These are phyloP conservation scores for Enteromius unitaeniatus DNA, from an alignment of 2,797 vertebrate species.

Conservation along the genomic window DNA sequence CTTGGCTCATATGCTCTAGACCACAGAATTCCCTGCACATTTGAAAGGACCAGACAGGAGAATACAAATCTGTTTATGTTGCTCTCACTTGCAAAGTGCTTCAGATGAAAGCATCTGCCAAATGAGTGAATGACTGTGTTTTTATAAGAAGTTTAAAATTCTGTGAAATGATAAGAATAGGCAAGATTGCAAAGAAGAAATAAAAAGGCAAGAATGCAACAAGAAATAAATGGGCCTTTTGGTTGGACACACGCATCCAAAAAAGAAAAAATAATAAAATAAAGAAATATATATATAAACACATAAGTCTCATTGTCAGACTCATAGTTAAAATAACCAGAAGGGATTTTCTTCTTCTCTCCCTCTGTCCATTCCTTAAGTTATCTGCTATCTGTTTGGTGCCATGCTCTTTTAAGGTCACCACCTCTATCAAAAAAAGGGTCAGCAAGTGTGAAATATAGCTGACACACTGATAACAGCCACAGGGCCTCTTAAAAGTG, in stretches of 20 bases:
- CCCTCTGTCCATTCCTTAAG: neutral
- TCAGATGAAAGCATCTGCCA: neutral
- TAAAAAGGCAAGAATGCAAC: neutral
- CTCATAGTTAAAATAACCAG: neutral
- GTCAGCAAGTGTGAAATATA: constrained; percentile 8
- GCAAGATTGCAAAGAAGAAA: neutral
- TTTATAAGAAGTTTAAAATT: neutral
- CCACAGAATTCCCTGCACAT: constrained; percentile 27
- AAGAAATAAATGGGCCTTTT: neutral
- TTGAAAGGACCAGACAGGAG: constrained; percentile 18
- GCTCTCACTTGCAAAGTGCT: neutral
- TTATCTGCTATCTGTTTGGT: neutral
- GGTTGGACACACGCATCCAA: neutral
- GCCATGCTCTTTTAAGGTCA: neutral
- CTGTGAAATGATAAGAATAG: neutral
- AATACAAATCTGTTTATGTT: constrained; percentile 15
- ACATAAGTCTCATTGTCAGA: neutral
- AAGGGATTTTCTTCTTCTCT: neutral
- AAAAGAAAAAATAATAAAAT: too few species aligned
- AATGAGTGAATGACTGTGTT: neutral
- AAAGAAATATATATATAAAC: too few species aligned
- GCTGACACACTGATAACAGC: constrained; percentile 2
- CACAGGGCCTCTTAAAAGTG: constrained; percentile 5
- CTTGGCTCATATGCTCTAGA: constrained; percentile 46
- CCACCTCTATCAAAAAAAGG: neutral